These are phyloP conservation scores for Tuberolachnus salignus DNA, from an alignment of 2,888 invertebrate genomes.

Conservation along the genomic window DNA sequence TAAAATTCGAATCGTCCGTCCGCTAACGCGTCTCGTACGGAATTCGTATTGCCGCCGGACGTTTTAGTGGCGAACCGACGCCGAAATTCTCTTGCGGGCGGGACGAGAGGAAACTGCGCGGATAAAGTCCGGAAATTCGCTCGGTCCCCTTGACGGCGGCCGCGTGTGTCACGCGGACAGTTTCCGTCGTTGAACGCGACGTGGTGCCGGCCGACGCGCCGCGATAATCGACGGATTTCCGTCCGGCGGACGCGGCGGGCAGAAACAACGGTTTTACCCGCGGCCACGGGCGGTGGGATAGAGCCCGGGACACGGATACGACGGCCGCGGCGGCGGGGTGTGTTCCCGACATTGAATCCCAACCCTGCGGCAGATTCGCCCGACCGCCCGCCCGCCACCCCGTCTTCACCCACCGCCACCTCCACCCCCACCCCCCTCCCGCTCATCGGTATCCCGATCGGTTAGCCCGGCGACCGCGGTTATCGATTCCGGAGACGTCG, in stretches of 20 bases:
- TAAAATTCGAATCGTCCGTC: too few relatives aligned
- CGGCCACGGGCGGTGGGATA: too few relatives aligned
- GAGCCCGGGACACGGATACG: background rate
- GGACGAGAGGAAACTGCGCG: too few relatives aligned
- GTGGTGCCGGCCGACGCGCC: background rate
- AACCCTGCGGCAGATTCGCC: background rate
- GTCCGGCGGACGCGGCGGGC: background rate
- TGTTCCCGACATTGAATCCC: background rate
- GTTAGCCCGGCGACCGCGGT: background rate
- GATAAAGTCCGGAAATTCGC: too few relatives aligned
- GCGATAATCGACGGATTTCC: background rate
- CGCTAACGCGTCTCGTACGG: too few relatives aligned
- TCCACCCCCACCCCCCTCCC: background rate
- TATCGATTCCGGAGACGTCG: background rate
- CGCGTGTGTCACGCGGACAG: too few relatives aligned
- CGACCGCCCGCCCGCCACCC: background rate
- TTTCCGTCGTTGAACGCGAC: background rate
- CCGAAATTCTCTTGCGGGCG: too few relatives aligned
- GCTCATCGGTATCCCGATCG: background rate
- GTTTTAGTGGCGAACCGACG: too few relatives aligned
- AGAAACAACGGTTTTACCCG: background rate
- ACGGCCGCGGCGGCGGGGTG: background rate
- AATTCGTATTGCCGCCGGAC: too few relatives aligned
- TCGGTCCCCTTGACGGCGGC: too few relatives aligned
- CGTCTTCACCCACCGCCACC: background rate